A percentile compares a stretch with the other conserved stretches of the same genome.
Conservation (phyloP, 2,888 invertebrate species). For the Luperina nickerlii region DNA sequence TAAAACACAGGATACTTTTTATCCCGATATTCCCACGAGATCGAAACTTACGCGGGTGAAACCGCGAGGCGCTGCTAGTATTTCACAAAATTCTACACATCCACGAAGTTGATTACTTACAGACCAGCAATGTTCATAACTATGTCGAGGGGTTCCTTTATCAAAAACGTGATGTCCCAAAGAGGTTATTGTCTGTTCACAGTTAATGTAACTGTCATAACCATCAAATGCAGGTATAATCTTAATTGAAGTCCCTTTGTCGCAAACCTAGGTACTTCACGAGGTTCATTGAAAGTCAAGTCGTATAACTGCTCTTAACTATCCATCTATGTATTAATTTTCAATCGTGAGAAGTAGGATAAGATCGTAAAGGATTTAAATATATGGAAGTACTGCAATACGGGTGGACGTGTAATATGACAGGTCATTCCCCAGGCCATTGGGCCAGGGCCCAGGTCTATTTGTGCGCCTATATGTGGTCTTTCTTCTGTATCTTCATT, state of each 20-base stretch:
- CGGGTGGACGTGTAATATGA: background rate
- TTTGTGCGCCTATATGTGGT: background rate
- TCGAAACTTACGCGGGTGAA: no score
- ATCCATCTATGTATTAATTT: conserved; percentile 18
- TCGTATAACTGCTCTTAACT: conserved; percentile 30
- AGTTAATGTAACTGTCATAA: background rate
- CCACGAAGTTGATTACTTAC: background rate
- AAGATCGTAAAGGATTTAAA: background rate
- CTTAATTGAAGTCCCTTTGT: conserved; percentile 12
- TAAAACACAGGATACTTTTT: no score
- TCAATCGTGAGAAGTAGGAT: conserved; percentile 26
- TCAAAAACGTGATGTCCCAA: background rate
- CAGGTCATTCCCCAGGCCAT: no score
- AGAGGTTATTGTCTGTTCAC: background rate
- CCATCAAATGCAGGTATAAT: background rate
- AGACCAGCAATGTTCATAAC: background rate
- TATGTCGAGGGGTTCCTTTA: background rate
- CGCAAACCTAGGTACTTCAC: background rate
- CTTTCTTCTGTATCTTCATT: background rate
- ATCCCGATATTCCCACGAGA: no score
- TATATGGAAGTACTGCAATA: background rate
- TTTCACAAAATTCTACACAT: background rate
- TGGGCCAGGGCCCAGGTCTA: background rate
- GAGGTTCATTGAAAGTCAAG: conserved; percentile 2
- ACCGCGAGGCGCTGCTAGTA: no score